These are phyloP conservation scores for Brachionichthys hirsutus DNA, from an alignment of 2,113 vertebrate species.

Conservation along the genomic window DNA sequence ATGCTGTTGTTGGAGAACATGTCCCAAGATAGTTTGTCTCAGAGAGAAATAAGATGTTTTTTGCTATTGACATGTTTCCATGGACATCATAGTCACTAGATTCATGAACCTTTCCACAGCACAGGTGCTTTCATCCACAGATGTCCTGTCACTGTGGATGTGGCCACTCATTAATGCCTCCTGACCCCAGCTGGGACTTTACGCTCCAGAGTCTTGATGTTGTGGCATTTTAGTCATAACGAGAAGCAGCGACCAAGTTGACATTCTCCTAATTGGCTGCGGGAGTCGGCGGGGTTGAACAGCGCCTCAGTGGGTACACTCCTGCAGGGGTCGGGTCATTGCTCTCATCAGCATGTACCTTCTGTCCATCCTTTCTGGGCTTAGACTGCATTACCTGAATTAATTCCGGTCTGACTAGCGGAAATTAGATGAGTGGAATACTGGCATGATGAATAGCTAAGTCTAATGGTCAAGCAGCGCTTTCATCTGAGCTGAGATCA, in stretches of 20 bases:
- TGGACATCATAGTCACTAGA: too few relatives aligned
- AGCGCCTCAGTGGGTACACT: conserved; percentile 46
- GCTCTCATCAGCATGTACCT: conserved; percentile 32
- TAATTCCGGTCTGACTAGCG: conserved; percentile 1
- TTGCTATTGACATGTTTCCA: too few relatives aligned
- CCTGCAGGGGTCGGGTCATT: conserved; percentile 46
- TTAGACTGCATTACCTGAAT: conserved; percentile 8
- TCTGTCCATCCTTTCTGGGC: conserved; percentile 26
- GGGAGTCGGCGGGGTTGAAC: conserved; percentile 32
- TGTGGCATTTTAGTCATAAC: conserved; percentile 48
- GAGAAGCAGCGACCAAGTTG: conserved; percentile 48
- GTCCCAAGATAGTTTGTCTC: background rate
- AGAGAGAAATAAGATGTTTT: too few relatives aligned
- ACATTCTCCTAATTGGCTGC: conserved; percentile 72
- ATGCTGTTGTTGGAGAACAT: conserved; percentile 29
- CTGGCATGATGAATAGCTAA: too few relatives aligned
- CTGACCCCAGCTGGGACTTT: conserved; percentile 28
- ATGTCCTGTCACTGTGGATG: conserved; percentile 10
- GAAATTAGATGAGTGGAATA: conserved; percentile 4
- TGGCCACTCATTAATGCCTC: conserved; percentile 45
- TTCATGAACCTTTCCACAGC: too few relatives aligned
- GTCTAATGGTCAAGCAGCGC: conserved; percentile 1
- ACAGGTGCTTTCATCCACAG: conserved; percentile 8
- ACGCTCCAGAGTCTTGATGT: conserved; percentile 23
- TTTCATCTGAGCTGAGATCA: conserved; percentile 62